phyloP scores from a whole-genome alignment of 1,140 invertebrate species.

The Laupala kohalensis region DNA sequence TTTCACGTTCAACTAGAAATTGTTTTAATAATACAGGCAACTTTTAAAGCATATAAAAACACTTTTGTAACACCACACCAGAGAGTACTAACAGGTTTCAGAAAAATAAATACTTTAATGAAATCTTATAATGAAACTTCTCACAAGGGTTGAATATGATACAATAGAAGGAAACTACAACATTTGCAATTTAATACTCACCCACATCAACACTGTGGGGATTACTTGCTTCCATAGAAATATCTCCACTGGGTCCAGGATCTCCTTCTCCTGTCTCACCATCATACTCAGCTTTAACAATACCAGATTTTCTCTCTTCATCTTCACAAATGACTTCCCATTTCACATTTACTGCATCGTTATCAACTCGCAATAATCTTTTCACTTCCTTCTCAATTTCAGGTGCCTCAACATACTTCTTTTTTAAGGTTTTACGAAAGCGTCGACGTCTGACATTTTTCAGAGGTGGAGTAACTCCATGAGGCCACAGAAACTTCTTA shows the following conservation, averaged over 20 bases:
- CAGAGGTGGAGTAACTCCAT: constrained; percentile 84
- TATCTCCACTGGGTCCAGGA: constrained; percentile 8
- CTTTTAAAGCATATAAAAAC: too few species aligned
- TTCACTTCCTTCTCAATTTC: constrained; percentile 97
- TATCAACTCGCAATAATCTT: constrained; percentile 76
- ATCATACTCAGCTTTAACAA: not conserved
- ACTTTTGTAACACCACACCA: too few species aligned
- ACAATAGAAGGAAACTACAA: constrained; percentile 3
- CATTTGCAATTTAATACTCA: constrained; percentile 20
- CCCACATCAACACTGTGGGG: constrained; percentile 33
- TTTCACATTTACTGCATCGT: constrained; percentile 75
- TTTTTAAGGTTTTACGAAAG: constrained; percentile 90
- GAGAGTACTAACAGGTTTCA: not conserved
- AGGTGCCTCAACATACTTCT: constrained; percentile 92
- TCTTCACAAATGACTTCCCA: constrained; percentile 50
- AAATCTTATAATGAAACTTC: too few species aligned
- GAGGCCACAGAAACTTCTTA: constrained; percentile 86
- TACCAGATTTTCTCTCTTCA: constrained; percentile 4
- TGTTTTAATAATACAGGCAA: not conserved
- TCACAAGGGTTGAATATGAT: not conserved
- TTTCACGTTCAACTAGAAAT: constrained; percentile 52
- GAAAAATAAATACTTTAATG: too few species aligned
- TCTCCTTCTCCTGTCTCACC: constrained; percentile 5
- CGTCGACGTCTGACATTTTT: constrained; percentile 89
- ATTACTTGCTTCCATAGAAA: constrained; percentile 12